Evolutionary conservation across 1,140 invertebrate species (phyloP), one percentile per base, ranked within the genome.

Genomic region (Procambarus virginalis): DNA sequence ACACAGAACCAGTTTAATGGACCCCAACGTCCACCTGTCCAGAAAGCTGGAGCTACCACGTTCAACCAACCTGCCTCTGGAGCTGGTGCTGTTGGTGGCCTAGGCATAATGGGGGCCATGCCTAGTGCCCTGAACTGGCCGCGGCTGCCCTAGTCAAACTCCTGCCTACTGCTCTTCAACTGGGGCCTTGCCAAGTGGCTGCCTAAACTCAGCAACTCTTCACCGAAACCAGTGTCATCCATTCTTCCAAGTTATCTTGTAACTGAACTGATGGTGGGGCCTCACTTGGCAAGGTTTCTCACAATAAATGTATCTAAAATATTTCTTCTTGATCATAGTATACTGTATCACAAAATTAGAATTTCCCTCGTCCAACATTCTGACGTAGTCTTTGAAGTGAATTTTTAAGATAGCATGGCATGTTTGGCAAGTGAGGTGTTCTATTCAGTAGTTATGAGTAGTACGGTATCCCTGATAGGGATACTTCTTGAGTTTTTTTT

Each of bases 361-460:
- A 84, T 84, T 83, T 88, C 70, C 82, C 51, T 81, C 88, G 84
- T 89, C 88, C 88, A 89, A 89, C 82, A 89, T 89, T 81, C 88
- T 89, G 88, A 89, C 84, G 88, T 84, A 81, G 75, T 81, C 84
- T 22, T 48, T 77, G 79, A 89, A 60, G 85, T 68, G 45, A 70
- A 79, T 64, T 64, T 84, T 84, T 84, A 64, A 83, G 76, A 78
- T 78, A 20, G 73, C 82, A 89, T 89, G 88, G 88, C 88, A 89
- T 89, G 88, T 89, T 89, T 89, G 88, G 88, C 88, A 89, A 89
- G 88, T 89, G 88, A 89, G 88, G 88, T 89, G 88, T 89, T 89
- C 88, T 89, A 89, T 89, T 89, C 88, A 89, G 88, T 89, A 89
- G 88, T 75, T 89, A 89, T 84, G 75, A 89, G 88, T 89, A 89